phyloP scores from a whole-genome alignment of 2,888 invertebrate species.

The Aspidiotus destructor region DNA sequence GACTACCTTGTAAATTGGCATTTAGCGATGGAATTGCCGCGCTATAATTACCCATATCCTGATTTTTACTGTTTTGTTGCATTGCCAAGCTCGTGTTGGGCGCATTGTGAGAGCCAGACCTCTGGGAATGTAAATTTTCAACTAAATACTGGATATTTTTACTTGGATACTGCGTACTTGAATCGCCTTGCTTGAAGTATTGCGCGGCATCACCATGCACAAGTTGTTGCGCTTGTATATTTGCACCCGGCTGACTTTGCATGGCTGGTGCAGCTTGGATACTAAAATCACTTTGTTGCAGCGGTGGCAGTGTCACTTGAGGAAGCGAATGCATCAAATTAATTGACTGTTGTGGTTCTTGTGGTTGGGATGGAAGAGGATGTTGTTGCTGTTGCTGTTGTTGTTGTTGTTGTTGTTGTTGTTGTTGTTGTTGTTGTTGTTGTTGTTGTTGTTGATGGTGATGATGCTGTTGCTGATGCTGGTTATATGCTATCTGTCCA shows the following conservation, averaged over 20 bases:
- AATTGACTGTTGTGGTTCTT: conserved; percentile 9
- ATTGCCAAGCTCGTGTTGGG: background rate
- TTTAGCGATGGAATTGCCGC: background rate
- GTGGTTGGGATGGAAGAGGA: background rate
- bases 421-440: conserved; percentile 16
- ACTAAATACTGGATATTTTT: background rate
- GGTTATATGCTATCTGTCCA: conserved; percentile 1
- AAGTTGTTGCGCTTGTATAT: background rate
- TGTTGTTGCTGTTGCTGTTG: conserved; percentile 4
- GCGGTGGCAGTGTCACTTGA: background rate
- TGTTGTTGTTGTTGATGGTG: conserved; percentile 12
- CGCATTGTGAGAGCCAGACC: background rate
- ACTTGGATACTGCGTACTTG: conserved; percentile 1
- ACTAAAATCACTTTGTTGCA: background rate
- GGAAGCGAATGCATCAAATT: background rate
- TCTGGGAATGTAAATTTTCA: conserved; percentile 2
- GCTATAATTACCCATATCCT: too few species aligned
- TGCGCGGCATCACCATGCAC: conserved; percentile 1
- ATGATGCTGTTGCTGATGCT: conserved; percentile 16
- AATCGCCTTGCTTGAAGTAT: background rate
- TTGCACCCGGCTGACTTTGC: background rate
- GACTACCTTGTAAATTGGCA: background rate
- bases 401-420: conserved; percentile 14
- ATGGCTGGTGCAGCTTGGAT: background rate
- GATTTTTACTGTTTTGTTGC: too few species aligned